phyloP scores from a whole-genome alignment of 2,797 vertebrate genomes.

The Peromyscus attwateri region DNA sequence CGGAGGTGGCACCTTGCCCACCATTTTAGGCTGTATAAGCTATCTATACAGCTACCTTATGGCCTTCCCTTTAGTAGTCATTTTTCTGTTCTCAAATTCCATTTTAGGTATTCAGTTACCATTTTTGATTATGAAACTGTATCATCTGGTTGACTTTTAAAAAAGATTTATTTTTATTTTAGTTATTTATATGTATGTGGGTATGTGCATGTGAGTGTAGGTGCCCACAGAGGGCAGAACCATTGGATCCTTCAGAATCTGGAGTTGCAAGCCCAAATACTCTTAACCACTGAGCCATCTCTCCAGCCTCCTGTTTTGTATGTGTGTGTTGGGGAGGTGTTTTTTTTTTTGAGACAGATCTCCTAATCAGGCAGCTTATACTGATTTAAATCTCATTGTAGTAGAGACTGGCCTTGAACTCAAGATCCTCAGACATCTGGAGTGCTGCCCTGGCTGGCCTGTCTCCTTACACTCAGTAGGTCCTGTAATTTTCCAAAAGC shows the following conservation, averaged over 20 bases:
- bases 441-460: not conserved
- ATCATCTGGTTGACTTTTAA: not conserved
- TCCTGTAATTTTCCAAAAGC: not conserved
- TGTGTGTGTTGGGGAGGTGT: not conserved
- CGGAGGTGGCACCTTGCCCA: not conserved
- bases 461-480: not conserved
- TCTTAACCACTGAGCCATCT: not conserved
- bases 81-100: not conserved
- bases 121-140: slow-evolving; percentile 9
- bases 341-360: not conserved
- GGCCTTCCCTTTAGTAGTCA: not conserved
- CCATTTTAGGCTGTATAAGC: not conserved
- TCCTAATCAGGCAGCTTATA: not conserved
- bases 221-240: not conserved
- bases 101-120: not conserved
- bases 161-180: not conserved
- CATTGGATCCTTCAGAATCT: not conserved
- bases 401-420: not conserved
- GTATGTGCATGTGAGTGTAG: not conserved
- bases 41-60: no score
- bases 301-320: no score
- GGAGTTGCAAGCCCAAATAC: not conserved
- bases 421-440: not conserved
- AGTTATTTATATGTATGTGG: not conserved
- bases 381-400: not conserved